phyloP scores from a whole-genome alignment of 2,113 vertebrate genomes.

The Chrysemys picta region DNA sequence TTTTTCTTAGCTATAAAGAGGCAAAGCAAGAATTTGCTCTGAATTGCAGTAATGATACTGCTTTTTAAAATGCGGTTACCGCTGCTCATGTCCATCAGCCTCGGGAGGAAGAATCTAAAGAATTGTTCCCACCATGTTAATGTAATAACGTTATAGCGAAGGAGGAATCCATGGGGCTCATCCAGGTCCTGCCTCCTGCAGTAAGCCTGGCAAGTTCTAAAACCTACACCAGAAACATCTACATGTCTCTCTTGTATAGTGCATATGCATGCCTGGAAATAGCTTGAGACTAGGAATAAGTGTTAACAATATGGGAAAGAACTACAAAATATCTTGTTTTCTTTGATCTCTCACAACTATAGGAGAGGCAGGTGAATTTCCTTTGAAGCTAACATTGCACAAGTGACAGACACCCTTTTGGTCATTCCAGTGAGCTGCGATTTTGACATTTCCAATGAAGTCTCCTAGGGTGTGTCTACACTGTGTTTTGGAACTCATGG shows the following conservation, averaged over 20 bases:
- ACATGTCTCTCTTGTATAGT: background rate
- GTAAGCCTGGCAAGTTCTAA: background rate
- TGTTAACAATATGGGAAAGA: background rate
- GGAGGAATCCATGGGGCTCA: background rate
- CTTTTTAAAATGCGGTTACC: background rate
- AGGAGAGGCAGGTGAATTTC: background rate
- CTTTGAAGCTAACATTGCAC: background rate
- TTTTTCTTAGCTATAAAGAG: background rate
- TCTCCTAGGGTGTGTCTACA: background rate
- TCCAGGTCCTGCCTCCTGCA: background rate
- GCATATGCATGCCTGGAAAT: background rate
- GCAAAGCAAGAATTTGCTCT: background rate
- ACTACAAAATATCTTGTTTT: background rate
- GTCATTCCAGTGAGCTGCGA: background rate
- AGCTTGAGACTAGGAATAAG: background rate
- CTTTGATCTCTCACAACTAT: background rate
- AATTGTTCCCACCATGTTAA: background rate
- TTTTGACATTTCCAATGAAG: background rate
- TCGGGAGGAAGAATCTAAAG: background rate
- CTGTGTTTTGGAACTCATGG: too few species aligned
- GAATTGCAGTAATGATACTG: background rate
- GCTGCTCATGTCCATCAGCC: background rate
- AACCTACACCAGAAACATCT: background rate
- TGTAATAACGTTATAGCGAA: background rate
- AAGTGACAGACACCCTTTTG: background rate